Conservation (phyloP, 2,888 invertebrate species). For the Ophioninae sp. region DNA sequence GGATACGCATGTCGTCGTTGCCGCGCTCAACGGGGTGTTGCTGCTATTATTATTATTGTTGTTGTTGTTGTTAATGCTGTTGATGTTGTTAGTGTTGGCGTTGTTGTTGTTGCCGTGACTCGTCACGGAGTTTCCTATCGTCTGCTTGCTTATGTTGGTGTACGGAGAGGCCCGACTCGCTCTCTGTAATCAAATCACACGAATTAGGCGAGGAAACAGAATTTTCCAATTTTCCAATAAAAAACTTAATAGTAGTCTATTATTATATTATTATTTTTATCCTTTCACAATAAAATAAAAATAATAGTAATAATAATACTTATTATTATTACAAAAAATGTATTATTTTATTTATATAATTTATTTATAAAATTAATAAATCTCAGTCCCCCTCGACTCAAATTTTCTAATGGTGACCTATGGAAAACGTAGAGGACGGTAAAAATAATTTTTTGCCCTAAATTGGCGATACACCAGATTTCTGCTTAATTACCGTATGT, state of each 20-base stretch:
- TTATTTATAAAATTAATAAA: too few relatives aligned
- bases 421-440: too few relatives aligned
- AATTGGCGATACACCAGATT: too few relatives aligned
- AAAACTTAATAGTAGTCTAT: conserved; percentile 7
- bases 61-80: conserved; percentile 60
- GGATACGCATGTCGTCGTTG: conserved; percentile 79
- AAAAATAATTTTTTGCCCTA: too few relatives aligned
- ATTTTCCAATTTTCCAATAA: not conserved
- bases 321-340: too few relatives aligned
- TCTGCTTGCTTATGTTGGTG: conserved; percentile 77
- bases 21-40: conserved; percentile 77
- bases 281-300: too few relatives aligned
- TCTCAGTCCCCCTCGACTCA: too few relatives aligned
- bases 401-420: too few relatives aligned
- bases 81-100: conserved; percentile 52
- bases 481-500: too few relatives aligned
- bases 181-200: conserved; percentile 70
- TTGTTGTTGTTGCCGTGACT: conserved; percentile 67
- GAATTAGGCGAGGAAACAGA: conserved; percentile 9
- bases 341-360: too few relatives aligned
- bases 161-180: conserved; percentile 79
- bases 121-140: conserved; percentile 70
- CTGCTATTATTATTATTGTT: conserved; percentile 24
- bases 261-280: not conserved
- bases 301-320: too few relatives aligned